Evolutionary conservation across 2,113 vertebrate species (phyloP), one percentile per base, ranked within the genome.

Genomic region (Tupaia tana): DNA sequence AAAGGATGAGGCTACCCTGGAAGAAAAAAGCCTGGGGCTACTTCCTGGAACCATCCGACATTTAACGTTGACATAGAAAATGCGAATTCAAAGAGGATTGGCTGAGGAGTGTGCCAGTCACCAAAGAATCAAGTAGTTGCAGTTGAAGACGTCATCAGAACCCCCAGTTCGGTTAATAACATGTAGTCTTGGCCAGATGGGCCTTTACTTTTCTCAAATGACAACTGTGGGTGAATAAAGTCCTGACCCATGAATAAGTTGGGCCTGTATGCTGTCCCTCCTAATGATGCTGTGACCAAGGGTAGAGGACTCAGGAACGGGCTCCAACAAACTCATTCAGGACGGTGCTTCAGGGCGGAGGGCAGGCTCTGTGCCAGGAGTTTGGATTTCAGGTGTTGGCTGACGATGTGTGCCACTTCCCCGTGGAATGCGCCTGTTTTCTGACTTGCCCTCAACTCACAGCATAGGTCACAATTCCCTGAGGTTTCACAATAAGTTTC

Each of bases 361-460:
- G 12, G 43, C 19, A 84, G 34, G 88, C 52, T 86, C 52, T 54
- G 12, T 31, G 63, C 78, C 82, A 95, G 74, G 34, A 81, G 29
- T 79, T 34, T 15, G 43, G 63, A 86, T 89, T 93, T 95, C 86
- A 95, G 0, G 34, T 59, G 52, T 64, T 82, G 58, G 54, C 92
- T 94, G 52, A n/a, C 91, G 86, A 91, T 54, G 24, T 66, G 22
- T 70, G 27, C 52, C 73, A 66, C 16, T 95, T 93, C 69, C 89
- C 7, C 7, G 2, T 10, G 73, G 82, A 85, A 90, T 61, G 61
- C 77, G 70, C 34, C 54, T 58, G 58, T 83, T 86, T 69, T 85
- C 25, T 19, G 10, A 82, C 64, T 87, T n/a, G 12, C 70, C 31
- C 58, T 96, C 27, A 20, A 5, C 27, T 69, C 91, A n/a, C 25